A percentile compares a stretch with the other conserved stretches of the same genome.
These are phyloP conservation scores for Rotaria magnacalcarata DNA, from an alignment of 2,888 invertebrate genomes.

Conservation along the genomic window DNA sequence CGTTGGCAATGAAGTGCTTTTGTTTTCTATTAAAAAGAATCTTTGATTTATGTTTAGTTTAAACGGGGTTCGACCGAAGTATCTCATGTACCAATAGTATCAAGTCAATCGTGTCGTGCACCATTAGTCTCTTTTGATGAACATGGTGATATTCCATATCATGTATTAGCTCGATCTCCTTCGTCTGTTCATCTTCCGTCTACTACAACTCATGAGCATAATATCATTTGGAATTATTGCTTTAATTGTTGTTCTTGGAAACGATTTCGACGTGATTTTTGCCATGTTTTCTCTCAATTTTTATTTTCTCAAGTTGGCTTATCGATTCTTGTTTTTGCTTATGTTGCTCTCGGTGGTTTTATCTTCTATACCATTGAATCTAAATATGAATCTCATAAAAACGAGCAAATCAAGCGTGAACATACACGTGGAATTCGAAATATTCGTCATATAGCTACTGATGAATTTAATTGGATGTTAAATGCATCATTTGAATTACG, in stretches of 20 bases:
- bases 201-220: background rate
- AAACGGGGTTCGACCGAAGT: background rate
- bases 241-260: background rate
- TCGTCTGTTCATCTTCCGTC: background rate
- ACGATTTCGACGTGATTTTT: background rate
- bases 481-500: constrained; percentile 32
- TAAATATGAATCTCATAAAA: constrained; percentile 38
- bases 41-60: background rate
- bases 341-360: constrained; percentile 45
- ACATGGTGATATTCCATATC: background rate
- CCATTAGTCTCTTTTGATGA: constrained; percentile 4
- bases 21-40: background rate
- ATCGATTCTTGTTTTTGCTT: constrained; percentile 41
- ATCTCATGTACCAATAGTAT: background rate
- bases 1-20: background rate
- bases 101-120: background rate
- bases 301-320: constrained; percentile 46
- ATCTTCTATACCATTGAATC: constrained; percentile 46
- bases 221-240: background rate
- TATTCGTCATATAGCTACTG: background rate
- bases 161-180: background rate
- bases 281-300: constrained; percentile 32
- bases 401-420: background rate
- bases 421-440: background rate
- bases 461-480: background rate